phyloP scores from a whole-genome alignment of 1,140 invertebrate species.

The Euura saliciscinereae region DNA sequence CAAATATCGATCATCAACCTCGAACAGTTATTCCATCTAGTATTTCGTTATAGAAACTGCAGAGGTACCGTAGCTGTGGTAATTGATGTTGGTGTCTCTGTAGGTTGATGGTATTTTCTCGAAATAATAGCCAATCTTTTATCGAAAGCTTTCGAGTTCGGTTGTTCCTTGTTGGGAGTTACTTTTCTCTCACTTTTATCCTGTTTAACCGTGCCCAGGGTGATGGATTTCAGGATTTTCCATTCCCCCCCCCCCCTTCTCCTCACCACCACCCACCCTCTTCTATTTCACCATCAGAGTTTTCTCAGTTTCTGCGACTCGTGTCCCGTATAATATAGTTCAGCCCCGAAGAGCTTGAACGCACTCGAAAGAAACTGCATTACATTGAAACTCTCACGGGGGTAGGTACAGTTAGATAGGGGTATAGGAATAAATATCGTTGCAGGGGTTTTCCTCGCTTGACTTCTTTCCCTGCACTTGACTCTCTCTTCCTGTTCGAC shows the following conservation, averaged over 20 bases:
- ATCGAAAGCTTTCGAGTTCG: conserved; percentile 37
- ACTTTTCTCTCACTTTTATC: conserved; percentile 37
- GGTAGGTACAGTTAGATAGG: too few species aligned
- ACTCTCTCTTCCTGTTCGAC: not conserved
- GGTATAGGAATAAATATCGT: conserved; percentile 21
- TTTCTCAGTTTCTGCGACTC: not conserved
- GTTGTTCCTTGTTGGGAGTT: conserved; percentile 17
- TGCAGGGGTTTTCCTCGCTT: not conserved
- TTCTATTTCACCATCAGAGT: too few species aligned
- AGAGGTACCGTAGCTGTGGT: too few species aligned
- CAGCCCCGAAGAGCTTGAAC: not conserved
- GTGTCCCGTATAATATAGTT: too few species aligned
- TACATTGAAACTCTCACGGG: not conserved
- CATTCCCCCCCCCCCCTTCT: conserved; percentile 26
- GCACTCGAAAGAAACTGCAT: conserved; percentile 11
- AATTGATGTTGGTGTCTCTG: too few species aligned
- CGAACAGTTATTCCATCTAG: too few species aligned
- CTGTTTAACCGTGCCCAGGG: conserved; percentile 37
- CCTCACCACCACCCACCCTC: conserved; percentile 12
- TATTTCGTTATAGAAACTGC: too few species aligned
- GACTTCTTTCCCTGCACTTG: not conserved
- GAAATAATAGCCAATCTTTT: conserved; percentile 21
- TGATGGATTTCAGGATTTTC: conserved; percentile 47
- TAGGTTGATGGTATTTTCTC: too few species aligned
- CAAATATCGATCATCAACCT: too few species aligned